A percentile compares a stretch with the other conserved stretches of the same genome.
These are phyloP conservation scores for Montipora capricornis DNA, from an alignment of 64 coral and sea anemone species.

Conservation along the genomic window DNA sequence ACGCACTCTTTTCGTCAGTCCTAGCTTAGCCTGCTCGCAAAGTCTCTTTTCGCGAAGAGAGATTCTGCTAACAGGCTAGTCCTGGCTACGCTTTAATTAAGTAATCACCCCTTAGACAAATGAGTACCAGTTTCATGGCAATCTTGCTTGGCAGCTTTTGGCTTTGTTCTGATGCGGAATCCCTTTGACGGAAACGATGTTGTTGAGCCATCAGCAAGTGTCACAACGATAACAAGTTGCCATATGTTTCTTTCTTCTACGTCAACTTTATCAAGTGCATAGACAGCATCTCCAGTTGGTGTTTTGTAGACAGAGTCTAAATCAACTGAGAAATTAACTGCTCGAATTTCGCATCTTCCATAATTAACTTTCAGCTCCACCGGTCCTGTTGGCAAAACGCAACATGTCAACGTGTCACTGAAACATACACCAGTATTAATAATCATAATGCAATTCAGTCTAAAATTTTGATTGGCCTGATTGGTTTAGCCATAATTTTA, in stretches of 20 bases:
- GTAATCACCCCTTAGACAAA: too few species aligned
- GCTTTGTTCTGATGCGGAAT: slow-evolving; percentile 90
- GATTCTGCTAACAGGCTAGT: too few species aligned
- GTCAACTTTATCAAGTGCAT: slow-evolving; percentile 83
- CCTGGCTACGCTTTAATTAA: too few species aligned
- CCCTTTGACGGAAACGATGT: slow-evolving; percentile 53
- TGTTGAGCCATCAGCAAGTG: slow-evolving; percentile 52
- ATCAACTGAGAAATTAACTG: slow-evolving; percentile 69
- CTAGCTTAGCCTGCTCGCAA: too few species aligned
- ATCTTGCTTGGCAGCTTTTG: slow-evolving; percentile 35
- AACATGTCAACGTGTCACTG: too few species aligned
- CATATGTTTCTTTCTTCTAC: slow-evolving; percentile 81
- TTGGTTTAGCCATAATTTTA: too few species aligned
- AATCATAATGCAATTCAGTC: too few species aligned
- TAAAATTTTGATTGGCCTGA: too few species aligned
- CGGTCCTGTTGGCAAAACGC: slow-evolving; percentile 41
- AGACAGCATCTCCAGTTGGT: slow-evolving; percentile 50
- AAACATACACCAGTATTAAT: too few species aligned
- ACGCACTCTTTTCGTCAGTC: too few species aligned
- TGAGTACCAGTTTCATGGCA: neutral
- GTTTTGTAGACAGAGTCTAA: slow-evolving; percentile 91
- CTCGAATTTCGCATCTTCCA: slow-evolving; percentile 13
- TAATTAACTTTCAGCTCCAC: slow-evolving; percentile 53
- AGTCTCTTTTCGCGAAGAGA: too few species aligned
- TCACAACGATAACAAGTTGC: slow-evolving; percentile 63